Evolutionary conservation across 2,113 vertebrate genomes (phyloP).

Genomic region (Mesocricetus auratus): DNA sequence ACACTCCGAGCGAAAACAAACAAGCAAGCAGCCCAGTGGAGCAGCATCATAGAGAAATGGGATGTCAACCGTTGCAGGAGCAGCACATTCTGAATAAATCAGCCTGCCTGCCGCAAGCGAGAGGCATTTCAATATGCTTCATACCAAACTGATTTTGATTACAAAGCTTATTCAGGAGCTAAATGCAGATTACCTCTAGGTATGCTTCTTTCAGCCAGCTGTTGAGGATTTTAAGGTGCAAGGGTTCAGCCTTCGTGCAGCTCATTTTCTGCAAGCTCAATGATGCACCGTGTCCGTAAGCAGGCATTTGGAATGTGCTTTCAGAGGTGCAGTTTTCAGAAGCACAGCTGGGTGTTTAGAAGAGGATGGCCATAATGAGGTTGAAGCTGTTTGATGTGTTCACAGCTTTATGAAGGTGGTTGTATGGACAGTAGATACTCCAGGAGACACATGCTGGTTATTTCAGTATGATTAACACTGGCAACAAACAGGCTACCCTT

Average conservation of each 20-base stretch:
- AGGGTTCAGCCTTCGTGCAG: conserved; percentile 77
- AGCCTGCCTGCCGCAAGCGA: conserved; percentile 72
- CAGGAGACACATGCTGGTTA: conserved; percentile 73
- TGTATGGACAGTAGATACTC: conserved; percentile 74
- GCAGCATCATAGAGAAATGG: conserved; percentile 50
- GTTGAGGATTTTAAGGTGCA: conserved; percentile 82
- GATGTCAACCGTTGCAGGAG: conserved; percentile 64
- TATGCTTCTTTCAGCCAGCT: conserved; percentile 78
- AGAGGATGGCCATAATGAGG: conserved; percentile 79
- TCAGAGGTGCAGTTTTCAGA: conserved; percentile 79
- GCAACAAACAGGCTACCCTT: conserved; percentile 58
- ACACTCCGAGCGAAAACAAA: neutral
- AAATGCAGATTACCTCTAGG: conserved; percentile 83
- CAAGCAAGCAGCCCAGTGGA: conserved; percentile 38
- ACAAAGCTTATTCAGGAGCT: conserved; percentile 84
- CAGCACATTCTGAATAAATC: conserved; percentile 82
- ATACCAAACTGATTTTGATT: conserved; percentile 85
- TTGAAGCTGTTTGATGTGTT: conserved; percentile 80
- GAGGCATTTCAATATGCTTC: conserved; percentile 81
- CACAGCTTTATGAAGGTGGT: conserved; percentile 68
- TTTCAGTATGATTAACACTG: conserved; percentile 78
- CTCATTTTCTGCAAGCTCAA: conserved; percentile 78
- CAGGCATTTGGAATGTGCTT: conserved; percentile 74
- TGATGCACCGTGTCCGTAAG: conserved; percentile 75
- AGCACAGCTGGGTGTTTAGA: conserved; percentile 63